Conservation (phyloP, 2,888 invertebrate species). For the Lasiommata megera region DNA sequence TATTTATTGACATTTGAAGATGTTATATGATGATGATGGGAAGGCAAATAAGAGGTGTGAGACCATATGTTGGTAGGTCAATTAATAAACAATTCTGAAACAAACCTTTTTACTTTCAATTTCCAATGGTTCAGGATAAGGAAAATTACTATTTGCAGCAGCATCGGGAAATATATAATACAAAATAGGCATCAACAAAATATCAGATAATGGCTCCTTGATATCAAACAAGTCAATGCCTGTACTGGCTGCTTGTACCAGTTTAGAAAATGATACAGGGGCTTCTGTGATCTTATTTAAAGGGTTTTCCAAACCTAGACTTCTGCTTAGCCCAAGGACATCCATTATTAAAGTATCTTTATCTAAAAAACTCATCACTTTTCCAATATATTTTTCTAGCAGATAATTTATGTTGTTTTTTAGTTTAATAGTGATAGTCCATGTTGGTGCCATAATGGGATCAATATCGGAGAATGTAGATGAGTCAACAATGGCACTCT, state of each 20-base stretch:
- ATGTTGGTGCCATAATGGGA: slow-evolving; percentile 88
- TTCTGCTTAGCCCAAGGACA: slow-evolving; percentile 68
- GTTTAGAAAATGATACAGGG: slow-evolving; percentile 84
- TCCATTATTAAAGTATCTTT: slow-evolving; percentile 73
- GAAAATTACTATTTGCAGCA: slow-evolving; percentile 81
- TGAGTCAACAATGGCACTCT: slow-evolving; percentile 93
- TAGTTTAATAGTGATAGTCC: slow-evolving; percentile 86
- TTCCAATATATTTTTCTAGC: slow-evolving; percentile 87
- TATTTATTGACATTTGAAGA: too few relatives aligned
- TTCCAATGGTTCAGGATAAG: slow-evolving; percentile 74
- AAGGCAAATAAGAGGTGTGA: too few relatives aligned
- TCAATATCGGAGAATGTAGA: slow-evolving; percentile 94
- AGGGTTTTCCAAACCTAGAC: slow-evolving; percentile 79
- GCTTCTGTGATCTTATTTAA: slow-evolving; percentile 89
- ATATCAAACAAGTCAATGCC: slow-evolving; percentile 80
- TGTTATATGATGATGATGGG: too few relatives aligned
- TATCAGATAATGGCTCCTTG: slow-evolving; percentile 88
- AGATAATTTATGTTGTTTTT: slow-evolving; percentile 87
- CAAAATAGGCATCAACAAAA: slow-evolving; percentile 87
- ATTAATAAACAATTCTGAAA: not conserved
- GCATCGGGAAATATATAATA: slow-evolving; percentile 95
- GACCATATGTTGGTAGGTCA: too few relatives aligned
- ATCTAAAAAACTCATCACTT: slow-evolving; percentile 85
- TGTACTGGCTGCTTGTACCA: slow-evolving; percentile 77
- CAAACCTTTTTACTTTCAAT: slow-evolving; percentile 71